These are phyloP conservation scores for Otus sunia DNA, from an alignment of 2,113 vertebrate species.

Conservation along the genomic window DNA sequence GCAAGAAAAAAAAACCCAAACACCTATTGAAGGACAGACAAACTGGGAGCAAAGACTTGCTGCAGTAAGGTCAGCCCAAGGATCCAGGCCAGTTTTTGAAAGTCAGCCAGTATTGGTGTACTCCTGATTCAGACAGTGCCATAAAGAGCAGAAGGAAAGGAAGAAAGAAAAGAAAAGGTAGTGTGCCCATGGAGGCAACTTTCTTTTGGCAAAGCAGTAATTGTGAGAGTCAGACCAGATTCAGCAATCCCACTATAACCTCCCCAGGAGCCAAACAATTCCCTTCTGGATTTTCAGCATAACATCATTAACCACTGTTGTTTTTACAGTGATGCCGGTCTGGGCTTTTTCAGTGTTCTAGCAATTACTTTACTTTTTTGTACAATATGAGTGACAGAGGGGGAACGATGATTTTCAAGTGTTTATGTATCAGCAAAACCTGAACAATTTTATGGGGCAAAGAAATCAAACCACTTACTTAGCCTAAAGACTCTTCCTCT, in stretches of 20 bases:
- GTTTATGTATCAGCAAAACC: background rate
- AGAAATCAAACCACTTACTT: constrained; percentile 32
- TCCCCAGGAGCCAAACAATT: background rate
- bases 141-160: background rate
- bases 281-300: background rate
- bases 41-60: background rate
- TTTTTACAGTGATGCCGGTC: background rate
- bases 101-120: background rate
- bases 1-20: background rate
- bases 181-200: background rate
- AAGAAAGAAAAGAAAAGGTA: background rate
- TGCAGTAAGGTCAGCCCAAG: background rate
- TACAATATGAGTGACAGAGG: background rate
- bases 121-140: background rate
- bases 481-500: background rate
- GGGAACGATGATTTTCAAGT: background rate
- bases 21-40: background rate
- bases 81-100: background rate
- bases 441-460: background rate
- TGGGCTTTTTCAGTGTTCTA: background rate
- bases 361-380: background rate
- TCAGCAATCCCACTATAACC: background rate
- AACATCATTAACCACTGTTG: background rate
- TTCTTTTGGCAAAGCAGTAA: background rate
- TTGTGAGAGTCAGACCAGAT: background rate